Base-by-base conservation (phyloP, 2,113 vertebrate species). In the Nanorana parkeri region DNA sequence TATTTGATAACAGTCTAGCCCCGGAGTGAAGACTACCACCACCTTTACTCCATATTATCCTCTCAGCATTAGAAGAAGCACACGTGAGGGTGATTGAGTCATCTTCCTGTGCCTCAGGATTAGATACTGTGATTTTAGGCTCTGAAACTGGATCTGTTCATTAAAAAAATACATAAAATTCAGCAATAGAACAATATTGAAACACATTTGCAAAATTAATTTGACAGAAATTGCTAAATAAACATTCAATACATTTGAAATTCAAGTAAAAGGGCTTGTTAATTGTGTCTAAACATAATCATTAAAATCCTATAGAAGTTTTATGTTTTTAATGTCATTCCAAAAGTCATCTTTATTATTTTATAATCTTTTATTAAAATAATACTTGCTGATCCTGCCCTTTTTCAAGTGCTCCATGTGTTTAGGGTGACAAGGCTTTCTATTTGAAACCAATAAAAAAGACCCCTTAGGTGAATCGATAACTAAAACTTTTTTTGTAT, bases 41-140 rank as follows among this genome's bases (percentile, higher is more conserved):
- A 13, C 8, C 51, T 56, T 26, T 73, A 26, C 69, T 17, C 69
- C 69, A 73, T 28, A 73, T 5, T 23, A 73, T 56, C 13, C 1
- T 56, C 15, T 73, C 23, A 17, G 52, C 69, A 20, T 73, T 55
- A 21, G 17, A 16, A 28, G 69, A 19, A 20, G 13, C 24, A 54
- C 69, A 73, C 28, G 52, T 73, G 15, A 73, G 69, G 21, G 21
- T 56, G 17, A 73, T 54, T 56, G 21, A 10, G 8, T 73, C 23
- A 56, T 56, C 23, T 54, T 56, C 21, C 52, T 26, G 23, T 16
- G 24, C 17, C 11, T 29, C 4, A 16, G 8, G 16, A 4, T 19
- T 56, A 20, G 47, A 20, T 55, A 26, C 52, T 52, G 17, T 73
- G 69, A 73, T 28, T 19, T 20, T 52, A 26, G 69, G 51, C 10